Conservation (phyloP, 2,888 invertebrate genomes). For the Tetranychus piercei region DNA sequence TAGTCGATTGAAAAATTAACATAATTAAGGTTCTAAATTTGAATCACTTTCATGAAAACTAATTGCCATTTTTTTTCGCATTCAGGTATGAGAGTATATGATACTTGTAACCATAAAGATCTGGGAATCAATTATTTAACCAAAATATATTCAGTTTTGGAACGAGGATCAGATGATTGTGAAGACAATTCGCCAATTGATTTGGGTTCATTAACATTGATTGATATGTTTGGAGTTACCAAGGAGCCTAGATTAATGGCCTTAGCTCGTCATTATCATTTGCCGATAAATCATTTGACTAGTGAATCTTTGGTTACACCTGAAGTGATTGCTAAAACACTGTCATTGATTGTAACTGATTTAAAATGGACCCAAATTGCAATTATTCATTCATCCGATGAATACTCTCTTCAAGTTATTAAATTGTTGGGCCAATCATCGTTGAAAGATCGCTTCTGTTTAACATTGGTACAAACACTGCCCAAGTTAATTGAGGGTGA, state of each 20-base stretch:
- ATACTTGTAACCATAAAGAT: conserved; percentile 23
- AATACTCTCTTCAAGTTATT: conserved; percentile 6
- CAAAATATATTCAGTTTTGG: conserved; percentile 23
- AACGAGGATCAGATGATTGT: conserved; percentile 20
- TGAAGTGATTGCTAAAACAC: conserved; percentile 24
- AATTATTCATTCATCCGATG: conserved; percentile 5
- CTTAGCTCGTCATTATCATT: conserved; percentile 20
- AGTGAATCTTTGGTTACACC: conserved; percentile 22
- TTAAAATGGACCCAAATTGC: conserved; percentile 11
- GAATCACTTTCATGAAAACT: background rate
- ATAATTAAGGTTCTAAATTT: too few relatives aligned
- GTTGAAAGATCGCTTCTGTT: background rate
- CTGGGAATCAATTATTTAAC: conserved; percentile 22
- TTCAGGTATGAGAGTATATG: conserved; percentile 22
- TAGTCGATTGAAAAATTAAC: too few relatives aligned
- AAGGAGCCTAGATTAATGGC: conserved; percentile 18
- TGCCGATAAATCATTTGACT: conserved; percentile 22
- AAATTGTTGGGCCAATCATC: conserved; percentile 8
- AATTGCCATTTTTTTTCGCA: background rate
- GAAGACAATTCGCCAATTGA: background rate
- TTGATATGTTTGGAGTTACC: conserved; percentile 24
- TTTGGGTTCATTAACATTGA: conserved; percentile 13
- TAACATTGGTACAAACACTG: background rate
- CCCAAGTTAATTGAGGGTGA: background rate
- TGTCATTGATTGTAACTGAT: background rate